Base-by-base conservation (phyloP, 2,113 vertebrate genomes). In the Oreochromis tanganicae region DNA sequence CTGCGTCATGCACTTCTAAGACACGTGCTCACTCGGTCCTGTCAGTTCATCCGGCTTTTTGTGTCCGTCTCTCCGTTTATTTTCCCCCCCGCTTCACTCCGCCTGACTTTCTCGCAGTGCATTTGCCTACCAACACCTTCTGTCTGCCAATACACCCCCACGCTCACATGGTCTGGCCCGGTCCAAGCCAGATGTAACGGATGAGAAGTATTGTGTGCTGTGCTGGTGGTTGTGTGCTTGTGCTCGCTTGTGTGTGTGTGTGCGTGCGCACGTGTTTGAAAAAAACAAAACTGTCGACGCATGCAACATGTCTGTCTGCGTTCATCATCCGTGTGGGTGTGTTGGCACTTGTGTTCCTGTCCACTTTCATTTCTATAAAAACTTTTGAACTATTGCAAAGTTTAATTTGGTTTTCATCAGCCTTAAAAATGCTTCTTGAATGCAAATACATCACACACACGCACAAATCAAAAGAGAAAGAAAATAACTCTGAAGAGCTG, bases 51-150 rank as follows among this genome's bases (percentile, higher is more conserved):
- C 55, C 24, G 13, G 54, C 54, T 85, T 80, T 41, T 27, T 8
- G 5, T 55, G 9, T 82, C 21, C 7, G 14, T 54, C 50, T 17
- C 54, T 61, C 9, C 14, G 1, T 84, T 88, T 81, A 63, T 85
- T 87, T 73, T 19, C 32, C 61, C 75, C 13, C 13, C 56, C 5
- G 8, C 36, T 68, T 78, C 57, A 73, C 80, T 75, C 75, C 0
- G 27, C 83, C 43, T 80, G 71, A 78, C 29, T 88, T 84, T 71
- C 85, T 87, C 11, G 9, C 16, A 4, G 9, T 83, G 87, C 88
- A 79, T 88, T 93, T 93, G 86, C 89, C 89, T 91, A 93, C 94
- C 79, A 84, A 94, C 92, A 87, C 91, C 92, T 90, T 68, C 55
- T 1, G 66, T 55, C 88, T 91, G 92, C 95, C 94, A 94, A 82